A percentile compares a stretch with the other conserved stretches of the same genome.
Conservation (phyloP, 2,888 invertebrate genomes). For the Macropis europaea region DNA sequence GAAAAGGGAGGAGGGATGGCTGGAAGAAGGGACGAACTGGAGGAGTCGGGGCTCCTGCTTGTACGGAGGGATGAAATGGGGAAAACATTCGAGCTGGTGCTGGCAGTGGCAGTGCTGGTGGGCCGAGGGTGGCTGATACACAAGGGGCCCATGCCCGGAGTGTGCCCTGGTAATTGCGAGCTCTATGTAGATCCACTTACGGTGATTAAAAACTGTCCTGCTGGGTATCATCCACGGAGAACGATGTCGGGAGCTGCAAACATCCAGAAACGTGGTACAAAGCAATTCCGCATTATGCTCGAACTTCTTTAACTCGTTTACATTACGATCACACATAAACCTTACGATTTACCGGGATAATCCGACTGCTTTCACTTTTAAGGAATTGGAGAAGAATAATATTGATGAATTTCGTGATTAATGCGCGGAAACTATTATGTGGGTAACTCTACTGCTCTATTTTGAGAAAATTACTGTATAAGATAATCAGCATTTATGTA, state of each 20-base stretch:
- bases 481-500: too few relatives aligned
- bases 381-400: too few relatives aligned
- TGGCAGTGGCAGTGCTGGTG: slow-evolving; percentile 46
- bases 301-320: slow-evolving; percentile 11
- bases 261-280: slow-evolving; percentile 10
- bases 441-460: too few relatives aligned
- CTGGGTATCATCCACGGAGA: slow-evolving; percentile 72
- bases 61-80: slow-evolving; percentile 63
- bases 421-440: too few relatives aligned
- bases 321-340: too few relatives aligned
- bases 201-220: slow-evolving; percentile 80
- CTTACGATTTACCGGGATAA: slow-evolving; percentile 10
- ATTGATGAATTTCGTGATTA: too few relatives aligned
- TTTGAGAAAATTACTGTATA: too few relatives aligned
- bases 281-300: slow-evolving; percentile 11
- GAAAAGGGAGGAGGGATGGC: slow-evolving; percentile 36
- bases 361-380: too few relatives aligned
- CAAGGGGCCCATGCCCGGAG: slow-evolving; percentile 74
- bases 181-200: slow-evolving; percentile 80
- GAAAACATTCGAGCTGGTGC: slow-evolving; percentile 61
- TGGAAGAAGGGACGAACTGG: slow-evolving; percentile 33
- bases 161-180: slow-evolving; percentile 78
- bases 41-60: too few relatives aligned
- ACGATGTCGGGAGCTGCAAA: slow-evolving; percentile 42
- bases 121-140: slow-evolving; percentile 70